Evolutionary conservation across 1,140 invertebrate genomes (phyloP), one percentile per base, ranked within the genome.

Genomic region (Diabrotica undecimpunctata): DNA sequence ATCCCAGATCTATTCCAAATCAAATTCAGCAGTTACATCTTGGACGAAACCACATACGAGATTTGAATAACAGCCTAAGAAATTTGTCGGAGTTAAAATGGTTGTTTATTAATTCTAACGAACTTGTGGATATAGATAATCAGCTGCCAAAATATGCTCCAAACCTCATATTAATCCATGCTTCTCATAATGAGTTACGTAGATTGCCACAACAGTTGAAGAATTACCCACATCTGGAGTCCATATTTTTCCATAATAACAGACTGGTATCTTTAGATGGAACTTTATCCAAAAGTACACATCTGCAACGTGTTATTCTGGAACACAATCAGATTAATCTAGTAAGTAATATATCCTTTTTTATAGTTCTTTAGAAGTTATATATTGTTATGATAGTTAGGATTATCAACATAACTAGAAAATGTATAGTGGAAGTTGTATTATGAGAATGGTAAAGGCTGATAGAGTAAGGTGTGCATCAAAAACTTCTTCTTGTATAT

Each of bases 71-170:
- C 10, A 89, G 90, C 0, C 75, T 93, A 39, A 59, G 62, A 61
- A 85, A 89, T 60, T 74, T 92, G 38, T 83, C 86, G 66, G 83
- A 89, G 60, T 78, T 93, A 11, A 85, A 90, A 72, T 91, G 90
- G 86, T 81, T 93, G 46, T 87, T 91, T 60, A 85, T 92, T 36
- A 91, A 91, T 74, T 82, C 85, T 13, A 93, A 93, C 74, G 82
- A 88, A 55, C 79, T 93, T 38, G 85, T 85, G 57, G 83, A 85
- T 10, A 79, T 93, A 64, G 90, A 93, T 13, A 86, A 86, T 35
- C 87, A 93, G 78, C 75, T 93, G 65, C 90, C 90, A 8, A 79
- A 81, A 80, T 86, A 79, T 80, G 86, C 82, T 0, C 82, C 83
- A 12, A 87, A 85, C 72, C 74, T 92, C 5, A 82, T 83, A 12